These are phyloP conservation scores for Peribatodes rhomboidaria DNA, from an alignment of 2,888 invertebrate species.

Conservation along the genomic window DNA sequence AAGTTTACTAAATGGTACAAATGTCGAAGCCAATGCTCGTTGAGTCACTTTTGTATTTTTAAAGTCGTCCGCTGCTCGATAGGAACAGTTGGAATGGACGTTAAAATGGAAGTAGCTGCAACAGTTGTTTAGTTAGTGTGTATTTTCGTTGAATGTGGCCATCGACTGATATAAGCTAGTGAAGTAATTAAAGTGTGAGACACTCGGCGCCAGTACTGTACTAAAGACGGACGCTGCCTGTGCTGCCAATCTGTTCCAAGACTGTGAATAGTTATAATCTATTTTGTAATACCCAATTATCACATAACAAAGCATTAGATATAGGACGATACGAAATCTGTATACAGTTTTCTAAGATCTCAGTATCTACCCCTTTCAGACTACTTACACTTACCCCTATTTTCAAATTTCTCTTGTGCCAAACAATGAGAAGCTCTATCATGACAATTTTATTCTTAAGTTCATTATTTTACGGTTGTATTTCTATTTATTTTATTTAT, in stretches of 20 bases:
- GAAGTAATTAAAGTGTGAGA: conserved; percentile 52
- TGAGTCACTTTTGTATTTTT: conserved; percentile 4
- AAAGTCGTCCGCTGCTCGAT: conserved; percentile 32
- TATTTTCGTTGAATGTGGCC: conserved; percentile 22
- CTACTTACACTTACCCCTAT: conserved; percentile 56
- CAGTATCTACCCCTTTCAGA: conserved; percentile 68
- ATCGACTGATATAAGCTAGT: conserved; percentile 34
- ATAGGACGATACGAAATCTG: conserved; percentile 67
- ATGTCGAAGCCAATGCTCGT: neutral
- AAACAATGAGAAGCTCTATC: conserved; percentile 71
- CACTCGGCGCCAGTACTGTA: conserved; percentile 50
- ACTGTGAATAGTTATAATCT: conserved; percentile 74
- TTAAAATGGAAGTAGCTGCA: conserved; percentile 16
- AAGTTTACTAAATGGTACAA: too few relatives aligned
- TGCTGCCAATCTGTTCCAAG: conserved; percentile 68
- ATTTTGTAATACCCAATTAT: conserved; percentile 57
- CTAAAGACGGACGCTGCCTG: conserved; percentile 39
- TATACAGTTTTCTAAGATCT: conserved; percentile 83
- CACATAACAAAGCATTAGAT: conserved; percentile 48
- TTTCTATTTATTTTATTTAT: conserved; percentile 77
- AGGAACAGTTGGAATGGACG: conserved; percentile 30
- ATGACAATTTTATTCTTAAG: conserved; percentile 71
- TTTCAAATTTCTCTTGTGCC: conserved; percentile 75
- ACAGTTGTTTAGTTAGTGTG: conserved; percentile 4
- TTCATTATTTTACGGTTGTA: conserved; percentile 63